phyloP scores from a whole-genome alignment of 2,113 vertebrate genomes.

The Thymallus thymallus region DNA sequence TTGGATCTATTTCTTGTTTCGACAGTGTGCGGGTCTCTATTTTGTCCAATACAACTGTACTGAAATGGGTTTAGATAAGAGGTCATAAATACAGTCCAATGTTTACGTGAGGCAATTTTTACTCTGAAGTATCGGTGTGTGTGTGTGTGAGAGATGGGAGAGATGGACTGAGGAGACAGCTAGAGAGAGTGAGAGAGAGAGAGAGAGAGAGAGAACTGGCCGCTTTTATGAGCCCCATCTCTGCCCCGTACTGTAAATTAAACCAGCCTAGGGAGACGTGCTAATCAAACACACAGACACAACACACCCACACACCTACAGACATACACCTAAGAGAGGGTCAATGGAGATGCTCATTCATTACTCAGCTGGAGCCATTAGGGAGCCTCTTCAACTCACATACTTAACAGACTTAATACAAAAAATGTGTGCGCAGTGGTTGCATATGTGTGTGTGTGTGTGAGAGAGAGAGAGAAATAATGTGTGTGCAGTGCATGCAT shows the following conservation, averaged over 20 bases:
- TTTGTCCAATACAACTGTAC: neutral
- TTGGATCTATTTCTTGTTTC: too few relatives aligned
- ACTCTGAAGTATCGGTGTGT: neutral
- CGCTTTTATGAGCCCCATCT: neutral
- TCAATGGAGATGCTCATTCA: constrained; percentile 41
- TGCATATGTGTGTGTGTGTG: too few relatives aligned
- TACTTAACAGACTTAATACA: constrained; percentile 43
- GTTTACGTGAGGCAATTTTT: neutral
- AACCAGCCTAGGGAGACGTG: neutral
- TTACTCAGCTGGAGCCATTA: constrained; percentile 40
- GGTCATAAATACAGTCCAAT: neutral
- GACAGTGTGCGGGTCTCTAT: neutral
- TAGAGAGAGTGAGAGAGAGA: neutral
- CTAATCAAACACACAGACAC: neutral
- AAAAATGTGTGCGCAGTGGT: neutral
- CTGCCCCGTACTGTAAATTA: neutral
- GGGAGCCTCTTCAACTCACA: constrained; percentile 47
- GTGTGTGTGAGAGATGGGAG: too few relatives aligned
- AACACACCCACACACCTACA: too few relatives aligned
- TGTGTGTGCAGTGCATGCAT: neutral
- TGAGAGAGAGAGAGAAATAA: neutral
- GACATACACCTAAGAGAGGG: neutral
- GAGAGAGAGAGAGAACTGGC: neutral
- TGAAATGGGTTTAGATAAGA: neutral
- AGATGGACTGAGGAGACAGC: neutral